Evolutionary conservation across 1,140 invertebrate species (phyloP), one percentile per base, ranked within the genome.

Genomic region (Pantala flavescens): DNA sequence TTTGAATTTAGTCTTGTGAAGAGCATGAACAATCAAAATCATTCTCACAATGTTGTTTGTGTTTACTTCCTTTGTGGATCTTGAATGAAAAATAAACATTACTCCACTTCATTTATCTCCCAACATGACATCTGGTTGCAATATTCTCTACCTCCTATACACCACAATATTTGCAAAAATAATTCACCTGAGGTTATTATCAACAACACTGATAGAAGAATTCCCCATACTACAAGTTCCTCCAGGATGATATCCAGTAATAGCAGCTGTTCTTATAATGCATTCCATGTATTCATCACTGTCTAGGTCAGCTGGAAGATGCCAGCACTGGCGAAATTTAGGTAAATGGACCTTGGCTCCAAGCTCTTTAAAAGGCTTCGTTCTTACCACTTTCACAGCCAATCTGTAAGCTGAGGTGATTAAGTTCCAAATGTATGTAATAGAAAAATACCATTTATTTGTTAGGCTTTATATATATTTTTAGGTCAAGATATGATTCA

Each of bases 211-310:
- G 49, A 78, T 75, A 12, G 79, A 75, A 28, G 82, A 80, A 0
- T 75, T 76, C 10, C 88, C 89, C 78, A 91, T 89, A 12, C 82
- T 84, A 76, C 89, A 90, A 7, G 87, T 91, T 7, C 90, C 90
- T 0, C 86, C 87, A 0, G 85, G 86, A 81, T 92, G 90, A 80
- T 92, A 88, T 7, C 88, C 87, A 0, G 88, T 89, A 23, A 91
- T 82, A 0, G 85, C 88, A 16, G 85, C 84, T 43, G 87, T 85
- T 76, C 89, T 84, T 63, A 91, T 81, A 12, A 90, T 78, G 77
- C 90, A 92, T 74, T 90, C 88, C 71, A 91, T 77, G 78, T 88
- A 91, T n/a, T 83, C 80, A 72, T 87, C 82, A n/a, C 86, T 84
- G 0, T 82, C 83, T 74, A 82, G 82, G 76, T 81, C 77, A 36